Evolutionary conservation across 1,140 invertebrate species (phyloP).

Genomic region (Calliopsis andreniformis): DNA sequence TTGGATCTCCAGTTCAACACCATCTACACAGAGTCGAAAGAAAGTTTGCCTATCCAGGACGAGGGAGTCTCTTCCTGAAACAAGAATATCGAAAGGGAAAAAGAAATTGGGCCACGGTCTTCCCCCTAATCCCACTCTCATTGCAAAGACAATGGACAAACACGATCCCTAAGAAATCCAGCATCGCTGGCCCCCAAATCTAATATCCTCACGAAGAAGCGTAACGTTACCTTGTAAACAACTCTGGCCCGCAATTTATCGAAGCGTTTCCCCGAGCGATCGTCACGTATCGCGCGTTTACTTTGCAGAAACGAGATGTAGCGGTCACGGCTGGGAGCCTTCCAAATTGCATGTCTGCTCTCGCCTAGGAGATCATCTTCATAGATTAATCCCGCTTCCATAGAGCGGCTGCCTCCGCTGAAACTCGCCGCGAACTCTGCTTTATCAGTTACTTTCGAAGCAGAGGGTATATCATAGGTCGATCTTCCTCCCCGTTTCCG

Average conservation of each 20-base stretch:
- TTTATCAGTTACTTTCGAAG: neutral
- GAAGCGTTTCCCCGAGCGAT: conserved; percentile 44
- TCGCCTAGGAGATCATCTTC: conserved; percentile 38
- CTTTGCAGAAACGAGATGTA: conserved; percentile 43
- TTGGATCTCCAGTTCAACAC: neutral
- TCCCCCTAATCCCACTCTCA: neutral
- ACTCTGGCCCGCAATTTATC: conserved; percentile 27
- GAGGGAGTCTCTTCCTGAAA: conserved; percentile 1
- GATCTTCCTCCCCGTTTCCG: too few relatives aligned
- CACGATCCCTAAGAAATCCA: neutral
- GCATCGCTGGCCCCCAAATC: neutral
- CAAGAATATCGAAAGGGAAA: conserved; percentile 3
- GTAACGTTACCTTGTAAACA: conserved; percentile 51
- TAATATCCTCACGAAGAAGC: conserved; percentile 28
- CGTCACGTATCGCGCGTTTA: conserved; percentile 57
- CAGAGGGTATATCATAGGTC: too few relatives aligned
- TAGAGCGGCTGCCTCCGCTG: neutral
- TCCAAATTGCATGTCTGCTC: conserved; percentile 38
- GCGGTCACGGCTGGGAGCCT: conserved; percentile 33
- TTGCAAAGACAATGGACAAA: neutral
- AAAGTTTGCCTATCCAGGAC: too few relatives aligned
- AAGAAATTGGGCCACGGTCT: neutral
- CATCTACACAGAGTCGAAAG: too few relatives aligned
- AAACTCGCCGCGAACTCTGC: neutral
- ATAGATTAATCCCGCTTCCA: conserved; percentile 24